A percentile compares a stretch with the other conserved stretches of the same genome.
Evolutionary conservation across 2,797 vertebrate species (phyloP).

Genomic region (Nothura maculosa): DNA sequence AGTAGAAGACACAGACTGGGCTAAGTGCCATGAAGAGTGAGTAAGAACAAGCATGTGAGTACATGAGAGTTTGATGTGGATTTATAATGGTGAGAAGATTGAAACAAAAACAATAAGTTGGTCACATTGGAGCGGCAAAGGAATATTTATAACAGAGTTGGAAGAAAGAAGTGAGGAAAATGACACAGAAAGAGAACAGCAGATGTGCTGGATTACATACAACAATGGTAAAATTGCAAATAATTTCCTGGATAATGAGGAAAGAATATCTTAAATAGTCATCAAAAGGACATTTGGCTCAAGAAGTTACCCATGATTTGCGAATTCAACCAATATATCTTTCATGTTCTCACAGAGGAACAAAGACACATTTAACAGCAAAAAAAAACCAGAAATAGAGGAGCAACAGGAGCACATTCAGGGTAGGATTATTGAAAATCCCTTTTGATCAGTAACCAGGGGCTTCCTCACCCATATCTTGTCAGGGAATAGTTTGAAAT

Average conservation of each 20-base stretch:
- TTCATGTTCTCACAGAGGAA: slow-evolving; percentile 8
- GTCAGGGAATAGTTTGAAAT: not conserved
- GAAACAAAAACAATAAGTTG: not conserved
- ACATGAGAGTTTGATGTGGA: not conserved
- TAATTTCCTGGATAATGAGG: slow-evolving; percentile 21
- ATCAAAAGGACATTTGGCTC: slow-evolving; percentile 26
- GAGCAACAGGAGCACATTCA: not conserved
- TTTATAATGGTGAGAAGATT: not conserved
- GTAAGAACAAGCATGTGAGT: not conserved
- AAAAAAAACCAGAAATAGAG: slow-evolving; percentile 15
- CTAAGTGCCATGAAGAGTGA: not conserved
- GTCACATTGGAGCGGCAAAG: not conserved
- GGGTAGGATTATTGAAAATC: slow-evolving; percentile 32
- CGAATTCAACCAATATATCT: slow-evolving; percentile 7
- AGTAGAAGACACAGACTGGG: not conserved
- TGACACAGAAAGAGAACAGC: not conserved
- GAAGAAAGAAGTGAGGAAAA: not conserved
- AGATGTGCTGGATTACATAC: not conserved
- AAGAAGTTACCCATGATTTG: not conserved
- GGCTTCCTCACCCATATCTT: slow-evolving; percentile 33
- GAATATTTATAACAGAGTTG: not conserved
- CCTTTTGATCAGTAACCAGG: slow-evolving; percentile 47
- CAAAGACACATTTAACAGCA: slow-evolving; percentile 53
- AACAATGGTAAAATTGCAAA: slow-evolving; percentile 51
- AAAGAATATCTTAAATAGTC: slow-evolving; percentile 14